Percentiles rank a stretch among this genome's conserved stretches.
phyloP scores from a whole-genome alignment of 2,797 vertebrate species.

The Zenarchopterus dispar region DNA sequence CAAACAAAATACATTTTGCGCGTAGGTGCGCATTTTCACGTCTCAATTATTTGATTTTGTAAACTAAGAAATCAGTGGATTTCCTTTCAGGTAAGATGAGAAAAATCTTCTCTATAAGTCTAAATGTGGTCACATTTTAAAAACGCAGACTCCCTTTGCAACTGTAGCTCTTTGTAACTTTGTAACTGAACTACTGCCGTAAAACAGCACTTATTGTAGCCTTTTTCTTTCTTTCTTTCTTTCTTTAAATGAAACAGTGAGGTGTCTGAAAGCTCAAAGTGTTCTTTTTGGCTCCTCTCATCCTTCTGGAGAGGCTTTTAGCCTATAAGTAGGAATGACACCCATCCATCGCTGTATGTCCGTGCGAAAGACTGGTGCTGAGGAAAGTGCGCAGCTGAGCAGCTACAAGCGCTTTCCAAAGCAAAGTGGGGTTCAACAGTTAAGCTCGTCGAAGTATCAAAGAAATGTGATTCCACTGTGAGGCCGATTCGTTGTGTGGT shows the following conservation, averaged over 20 bases:
- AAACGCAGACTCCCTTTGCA: too few relatives aligned
- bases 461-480: too few relatives aligned
- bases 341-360: not conserved
- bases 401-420: too few relatives aligned
- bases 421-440: too few relatives aligned
- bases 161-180: too few relatives aligned
- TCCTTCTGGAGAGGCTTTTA: not conserved
- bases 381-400: not conserved
- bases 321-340: not conserved
- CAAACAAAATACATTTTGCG: not conserved
- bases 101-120: not conserved
- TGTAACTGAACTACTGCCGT: too few relatives aligned
- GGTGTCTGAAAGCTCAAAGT: not conserved
- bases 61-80: constrained; percentile 34
- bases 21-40: not conserved
- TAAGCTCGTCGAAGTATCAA: too few relatives aligned
- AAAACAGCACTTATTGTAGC: too few relatives aligned
- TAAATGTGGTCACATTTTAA: too few relatives aligned
- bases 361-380: not conserved
- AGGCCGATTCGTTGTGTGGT: too few relatives aligned
- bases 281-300: too few relatives aligned
- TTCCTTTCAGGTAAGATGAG: constrained; percentile 69
- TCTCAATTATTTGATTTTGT: constrained; percentile 27
- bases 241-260: fast-evolving
- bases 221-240: not conserved